A percentile compares a stretch with the other conserved stretches of the same genome.
These are phyloP conservation scores for Sorex maritimensis DNA, from an alignment of 2,797 vertebrate genomes.

Conservation along the genomic window DNA sequence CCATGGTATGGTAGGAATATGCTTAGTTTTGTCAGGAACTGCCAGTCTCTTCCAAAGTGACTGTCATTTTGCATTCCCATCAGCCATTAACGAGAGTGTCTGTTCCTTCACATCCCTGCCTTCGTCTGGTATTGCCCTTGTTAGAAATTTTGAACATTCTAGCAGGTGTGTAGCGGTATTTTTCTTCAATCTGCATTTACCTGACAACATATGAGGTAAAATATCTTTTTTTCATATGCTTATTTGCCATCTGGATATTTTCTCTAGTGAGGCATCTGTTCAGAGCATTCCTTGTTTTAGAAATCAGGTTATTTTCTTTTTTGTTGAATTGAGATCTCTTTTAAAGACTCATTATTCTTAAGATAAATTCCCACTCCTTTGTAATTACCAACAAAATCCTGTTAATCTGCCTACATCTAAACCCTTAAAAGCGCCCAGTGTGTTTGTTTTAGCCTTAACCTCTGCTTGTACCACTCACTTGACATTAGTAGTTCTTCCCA, in stretches of 20 bases:
- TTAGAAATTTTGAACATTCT: slow-evolving; percentile 39
- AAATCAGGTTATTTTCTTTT: slow-evolving; percentile 62
- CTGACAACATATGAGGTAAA: not conserved
- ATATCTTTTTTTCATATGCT: slow-evolving; percentile 20
- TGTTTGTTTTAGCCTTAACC: not conserved
- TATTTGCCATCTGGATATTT: not conserved
- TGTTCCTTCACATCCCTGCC: not conserved
- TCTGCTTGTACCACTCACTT: not conserved
- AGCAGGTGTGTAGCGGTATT: not conserved
- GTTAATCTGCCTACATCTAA: not conserved
- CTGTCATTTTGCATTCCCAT: not conserved
- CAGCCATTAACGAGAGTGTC: not conserved
- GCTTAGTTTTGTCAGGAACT: slow-evolving; percentile 40
- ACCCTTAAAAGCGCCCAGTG: not conserved
- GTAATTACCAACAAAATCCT: slow-evolving; percentile 18
- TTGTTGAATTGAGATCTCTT: slow-evolving; percentile 34
- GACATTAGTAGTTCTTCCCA: not conserved
- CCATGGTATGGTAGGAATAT: not conserved
- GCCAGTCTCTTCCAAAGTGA: not conserved
- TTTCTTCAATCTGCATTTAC: slow-evolving; percentile 36
- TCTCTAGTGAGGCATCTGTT: slow-evolving; percentile 14
- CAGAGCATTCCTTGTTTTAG: slow-evolving; percentile 47
- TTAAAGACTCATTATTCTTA: slow-evolving; percentile 19
- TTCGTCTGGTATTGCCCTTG: not conserved
- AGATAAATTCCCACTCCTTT: slow-evolving; percentile 20